Percentiles rank a stretch among this genome's conserved stretches.
Evolutionary conservation across 53 echinoderm and acorn worm species (phyloP).

Genomic region (Echinarachnius parma): DNA sequence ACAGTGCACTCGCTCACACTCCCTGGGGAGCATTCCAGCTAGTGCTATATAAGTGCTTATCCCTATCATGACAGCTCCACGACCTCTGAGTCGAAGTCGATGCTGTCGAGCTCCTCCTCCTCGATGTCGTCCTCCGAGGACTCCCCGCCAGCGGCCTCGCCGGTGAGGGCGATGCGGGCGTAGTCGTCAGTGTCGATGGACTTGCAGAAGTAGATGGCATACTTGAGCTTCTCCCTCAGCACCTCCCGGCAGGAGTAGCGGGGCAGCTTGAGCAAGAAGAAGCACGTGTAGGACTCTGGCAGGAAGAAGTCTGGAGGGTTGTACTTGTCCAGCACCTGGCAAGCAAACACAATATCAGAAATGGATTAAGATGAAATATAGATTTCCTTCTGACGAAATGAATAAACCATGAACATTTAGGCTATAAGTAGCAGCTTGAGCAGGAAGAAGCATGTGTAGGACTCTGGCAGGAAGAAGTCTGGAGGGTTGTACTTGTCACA

Average conservation of each 20-base stretch:
- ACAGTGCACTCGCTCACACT: no score
- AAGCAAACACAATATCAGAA: background rate
- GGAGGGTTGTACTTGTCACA: no score
- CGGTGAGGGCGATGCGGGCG: slow-evolving; percentile 89
- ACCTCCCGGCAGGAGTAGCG: slow-evolving; percentile 92
- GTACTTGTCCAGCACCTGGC: slow-evolving; percentile 94
- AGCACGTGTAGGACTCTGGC: slow-evolving; percentile 98
- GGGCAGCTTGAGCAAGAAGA: slow-evolving; percentile 95
- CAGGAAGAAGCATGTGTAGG: no score
- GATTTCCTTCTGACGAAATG: no score
- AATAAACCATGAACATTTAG: no score
- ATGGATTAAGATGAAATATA: no score
- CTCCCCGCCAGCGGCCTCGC: slow-evolving; percentile 89
- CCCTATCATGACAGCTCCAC: slow-evolving; percentile 48
- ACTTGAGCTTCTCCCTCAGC: slow-evolving; percentile 94
- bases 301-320: slow-evolving; percentile 97
- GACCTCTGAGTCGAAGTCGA: slow-evolving; percentile 66
- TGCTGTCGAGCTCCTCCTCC: slow-evolving; percentile 73
- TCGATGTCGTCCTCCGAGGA: slow-evolving; percentile 85
- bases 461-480: no score
- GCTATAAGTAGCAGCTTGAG: no score
- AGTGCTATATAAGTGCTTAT: no score
- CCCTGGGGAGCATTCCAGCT: no score
- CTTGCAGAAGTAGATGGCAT: slow-evolving; percentile 99
- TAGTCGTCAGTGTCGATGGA: slow-evolving; percentile 99